Conservation (phyloP, 2,797 vertebrate genomes). For the Hippocampus kuda region DNA sequence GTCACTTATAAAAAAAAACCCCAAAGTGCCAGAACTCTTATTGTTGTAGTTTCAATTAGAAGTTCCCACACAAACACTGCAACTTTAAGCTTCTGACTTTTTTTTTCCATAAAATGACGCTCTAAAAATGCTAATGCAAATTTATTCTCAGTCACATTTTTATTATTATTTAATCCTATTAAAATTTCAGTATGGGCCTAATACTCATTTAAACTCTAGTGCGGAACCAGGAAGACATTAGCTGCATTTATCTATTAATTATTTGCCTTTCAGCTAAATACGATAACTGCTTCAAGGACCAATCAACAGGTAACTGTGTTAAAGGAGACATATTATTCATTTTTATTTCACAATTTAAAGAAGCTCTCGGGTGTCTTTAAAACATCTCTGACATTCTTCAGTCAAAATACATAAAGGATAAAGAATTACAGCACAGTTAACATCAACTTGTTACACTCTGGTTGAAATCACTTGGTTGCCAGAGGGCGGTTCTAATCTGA, state of each 20-base stretch:
- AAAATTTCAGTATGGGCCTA: background rate
- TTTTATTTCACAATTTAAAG: background rate
- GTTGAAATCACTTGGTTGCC: no score
- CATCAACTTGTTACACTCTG: no score
- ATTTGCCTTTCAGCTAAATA: background rate
- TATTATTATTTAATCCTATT: background rate
- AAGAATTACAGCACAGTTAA: background rate
- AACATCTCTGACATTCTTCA: background rate
- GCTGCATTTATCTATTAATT: background rate
- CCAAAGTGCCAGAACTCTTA: no score
- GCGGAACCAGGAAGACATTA: background rate
- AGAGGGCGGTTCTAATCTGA: no score
- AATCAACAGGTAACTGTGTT: background rate
- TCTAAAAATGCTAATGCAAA: no score
- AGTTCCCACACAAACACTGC: no score
- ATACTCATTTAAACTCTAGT: background rate
- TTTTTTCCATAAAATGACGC: no score
- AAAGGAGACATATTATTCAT: background rate
- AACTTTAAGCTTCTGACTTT: no score
- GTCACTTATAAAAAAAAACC: no score
- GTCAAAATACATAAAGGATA: background rate
- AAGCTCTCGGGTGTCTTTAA: background rate
- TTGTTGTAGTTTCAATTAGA: no score
- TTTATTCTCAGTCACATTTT: background rate
- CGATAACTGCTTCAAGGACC: background rate